Evolutionary conservation across 2,888 invertebrate genomes (phyloP), one percentile per base, ranked within the genome.

Genomic region (Sphinx pinastri): DNA sequence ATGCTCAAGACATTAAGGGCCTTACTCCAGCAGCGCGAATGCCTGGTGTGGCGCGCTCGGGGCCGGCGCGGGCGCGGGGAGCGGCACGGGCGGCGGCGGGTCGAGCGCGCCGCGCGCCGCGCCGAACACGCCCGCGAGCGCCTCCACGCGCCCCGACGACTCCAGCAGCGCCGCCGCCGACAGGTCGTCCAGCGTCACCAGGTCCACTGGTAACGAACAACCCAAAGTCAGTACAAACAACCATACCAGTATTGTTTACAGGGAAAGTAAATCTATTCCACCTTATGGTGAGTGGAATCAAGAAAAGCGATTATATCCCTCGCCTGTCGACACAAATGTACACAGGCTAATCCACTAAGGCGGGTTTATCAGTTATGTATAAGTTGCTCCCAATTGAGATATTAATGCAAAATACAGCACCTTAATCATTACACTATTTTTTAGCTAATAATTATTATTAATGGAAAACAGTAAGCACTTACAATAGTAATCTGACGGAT

Each of bases 401-500:
- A 25, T 25, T 25, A 25, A 25, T 25, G 25, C 1, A 25, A 25
- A 25, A 25, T 25, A 2, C 25, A 25, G 25, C 25, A 25, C 25
- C 25, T 25, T 25, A n/a, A n/a, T n/a, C n/a, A n/a, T n/a, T n/a
- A 25, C 2, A 25, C 25, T 25, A 25, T 25, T 25, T 25, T 25
- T 25, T 25, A 25, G 2, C 25, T 25, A 25, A 25, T 25, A 25
- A 25, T 25, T 25, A 25, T 25, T 25, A 25, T 25, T 25, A 2
- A 25, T 25, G 25, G 25, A 25, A 5, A 38, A 38, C 38, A 38
- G 0, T 5, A 38, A 51, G 10, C 3, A 95, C 97, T 96, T 93
- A 98, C 98, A 95, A 87, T 99, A 99, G 88, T 99, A 99, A 93
- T 99, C 99, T 0, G 98, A 98, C 68, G 99, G 99, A 86, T 99